These are phyloP conservation scores for Notolabrus celidotus DNA, from an alignment of 2,797 vertebrate genomes.

Conservation along the genomic window DNA sequence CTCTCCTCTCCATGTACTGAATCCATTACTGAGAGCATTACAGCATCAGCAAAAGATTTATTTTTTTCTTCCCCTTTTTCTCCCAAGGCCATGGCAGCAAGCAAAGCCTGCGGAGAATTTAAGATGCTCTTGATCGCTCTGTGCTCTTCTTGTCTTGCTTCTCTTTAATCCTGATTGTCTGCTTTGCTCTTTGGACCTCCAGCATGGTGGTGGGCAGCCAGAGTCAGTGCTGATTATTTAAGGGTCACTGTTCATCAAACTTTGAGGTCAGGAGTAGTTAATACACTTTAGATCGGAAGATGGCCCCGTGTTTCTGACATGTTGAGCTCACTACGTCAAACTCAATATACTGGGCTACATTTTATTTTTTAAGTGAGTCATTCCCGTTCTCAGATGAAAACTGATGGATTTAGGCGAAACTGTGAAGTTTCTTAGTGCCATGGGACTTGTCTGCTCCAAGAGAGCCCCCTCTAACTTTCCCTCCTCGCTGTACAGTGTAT, in stretches of 20 bases:
- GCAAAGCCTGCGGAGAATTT: constrained; percentile 63
- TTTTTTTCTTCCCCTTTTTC: constrained; percentile 38
- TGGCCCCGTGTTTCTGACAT: constrained; percentile 42
- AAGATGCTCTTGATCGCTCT: constrained; percentile 58
- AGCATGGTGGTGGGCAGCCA: constrained; percentile 12
- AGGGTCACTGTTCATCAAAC: constrained; percentile 42
- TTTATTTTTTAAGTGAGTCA: constrained; percentile 35
- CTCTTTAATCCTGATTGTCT: constrained; percentile 41
- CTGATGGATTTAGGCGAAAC: constrained; percentile 30
- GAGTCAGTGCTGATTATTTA: constrained; percentile 50
- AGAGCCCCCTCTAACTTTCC: constrained; percentile 23
- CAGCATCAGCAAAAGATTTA: constrained; percentile 76
- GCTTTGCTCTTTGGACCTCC: constrained; percentile 32
- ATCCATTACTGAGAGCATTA: constrained; percentile 78
- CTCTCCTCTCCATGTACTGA: constrained; percentile 66
- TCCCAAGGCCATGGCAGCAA: constrained; percentile 59
- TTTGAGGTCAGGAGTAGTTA: constrained; percentile 54
- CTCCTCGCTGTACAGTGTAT: constrained; percentile 9
- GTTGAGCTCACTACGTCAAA: constrained; percentile 42
- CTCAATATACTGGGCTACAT: constrained; percentile 29
- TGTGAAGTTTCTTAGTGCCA: constrained; percentile 18
- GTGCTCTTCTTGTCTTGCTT: constrained; percentile 23
- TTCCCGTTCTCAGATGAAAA: constrained; percentile 37
- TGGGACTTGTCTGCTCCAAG: constrained; percentile 23
- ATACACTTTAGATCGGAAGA: constrained; percentile 46